A percentile compares a stretch with the other conserved stretches of the same genome.
These are phyloP conservation scores for Trissoscelio sp. DNA, from an alignment of 2,888 invertebrate species.

Conservation along the genomic window DNA sequence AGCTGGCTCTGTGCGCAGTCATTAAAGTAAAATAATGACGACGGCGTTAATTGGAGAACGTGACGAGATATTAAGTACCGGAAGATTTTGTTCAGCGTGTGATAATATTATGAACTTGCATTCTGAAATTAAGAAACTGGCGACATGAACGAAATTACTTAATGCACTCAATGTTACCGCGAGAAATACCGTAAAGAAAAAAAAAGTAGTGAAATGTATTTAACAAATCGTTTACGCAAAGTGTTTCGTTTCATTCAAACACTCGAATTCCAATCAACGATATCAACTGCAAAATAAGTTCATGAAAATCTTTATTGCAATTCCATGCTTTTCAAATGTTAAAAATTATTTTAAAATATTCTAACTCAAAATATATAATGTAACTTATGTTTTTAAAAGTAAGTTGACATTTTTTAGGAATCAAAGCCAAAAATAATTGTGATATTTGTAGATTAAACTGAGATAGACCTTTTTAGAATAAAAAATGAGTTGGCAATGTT, in stretches of 20 bases:
- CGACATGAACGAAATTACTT: conserved; percentile 33
- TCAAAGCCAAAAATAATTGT: too few relatives aligned
- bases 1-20: conserved; percentile 11
- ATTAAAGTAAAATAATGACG: conserved; percentile 59
- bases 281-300: too few relatives aligned
- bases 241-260: not conserved
- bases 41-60: conserved; percentile 61
- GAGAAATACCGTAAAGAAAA: not conserved
- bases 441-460: too few relatives aligned
- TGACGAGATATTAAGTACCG: conserved; percentile 61
- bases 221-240: not conserved
- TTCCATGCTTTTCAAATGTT: too few relatives aligned
- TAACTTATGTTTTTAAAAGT: too few relatives aligned
- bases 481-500: too few relatives aligned
- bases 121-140: conserved; percentile 33
- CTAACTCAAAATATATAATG: too few relatives aligned
- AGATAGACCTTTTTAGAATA: too few relatives aligned
- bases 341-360: too few relatives aligned
- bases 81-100: conserved; percentile 40
- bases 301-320: too few relatives aligned
- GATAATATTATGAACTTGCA: conserved; percentile 38
- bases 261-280: too few relatives aligned
- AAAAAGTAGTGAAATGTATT: not conserved
- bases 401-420: too few relatives aligned
- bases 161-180: not conserved